Evolutionary conservation across 2,888 invertebrate species (phyloP).

Genomic region (Eutolmus rufibarbis): DNA sequence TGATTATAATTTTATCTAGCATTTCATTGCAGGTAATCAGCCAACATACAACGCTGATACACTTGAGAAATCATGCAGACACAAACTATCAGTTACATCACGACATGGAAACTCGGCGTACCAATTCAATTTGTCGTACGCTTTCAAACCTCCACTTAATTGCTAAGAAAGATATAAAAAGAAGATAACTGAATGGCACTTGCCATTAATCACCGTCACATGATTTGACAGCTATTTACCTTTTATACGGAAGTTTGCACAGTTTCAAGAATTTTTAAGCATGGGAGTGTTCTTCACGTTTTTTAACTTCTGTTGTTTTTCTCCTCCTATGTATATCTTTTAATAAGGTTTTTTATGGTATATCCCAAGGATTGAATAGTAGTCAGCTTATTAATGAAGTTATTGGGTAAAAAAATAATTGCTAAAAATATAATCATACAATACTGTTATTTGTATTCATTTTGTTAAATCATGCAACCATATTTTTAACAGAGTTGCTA

Average conservation of each 20-base stretch:
- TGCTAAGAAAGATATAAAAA: background rate
- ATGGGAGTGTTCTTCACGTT: background rate
- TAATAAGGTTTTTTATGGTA: background rate
- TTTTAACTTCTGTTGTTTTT: background rate
- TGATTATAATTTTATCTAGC: background rate
- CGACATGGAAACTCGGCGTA: background rate
- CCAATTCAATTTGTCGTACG: background rate
- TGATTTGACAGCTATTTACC: background rate
- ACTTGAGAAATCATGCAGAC: constrained; percentile 14
- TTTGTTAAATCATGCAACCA: background rate
- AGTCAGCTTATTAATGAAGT: background rate
- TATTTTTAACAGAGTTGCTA: background rate
- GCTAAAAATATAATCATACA: background rate
- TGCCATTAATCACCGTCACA: background rate
- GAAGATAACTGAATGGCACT: background rate
- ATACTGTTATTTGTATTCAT: background rate
- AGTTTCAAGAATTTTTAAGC: background rate
- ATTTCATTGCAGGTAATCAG: background rate
- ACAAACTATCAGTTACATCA: constrained; percentile 1
- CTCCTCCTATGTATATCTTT: background rate
- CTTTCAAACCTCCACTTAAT: background rate
- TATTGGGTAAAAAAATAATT: background rate
- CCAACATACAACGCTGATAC: constrained; percentile 9
- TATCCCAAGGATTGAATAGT: background rate
- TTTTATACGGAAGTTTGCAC: background rate